Conservation (phyloP, 2,797 vertebrate species). For the Gephyroberyx darwinii region DNA sequence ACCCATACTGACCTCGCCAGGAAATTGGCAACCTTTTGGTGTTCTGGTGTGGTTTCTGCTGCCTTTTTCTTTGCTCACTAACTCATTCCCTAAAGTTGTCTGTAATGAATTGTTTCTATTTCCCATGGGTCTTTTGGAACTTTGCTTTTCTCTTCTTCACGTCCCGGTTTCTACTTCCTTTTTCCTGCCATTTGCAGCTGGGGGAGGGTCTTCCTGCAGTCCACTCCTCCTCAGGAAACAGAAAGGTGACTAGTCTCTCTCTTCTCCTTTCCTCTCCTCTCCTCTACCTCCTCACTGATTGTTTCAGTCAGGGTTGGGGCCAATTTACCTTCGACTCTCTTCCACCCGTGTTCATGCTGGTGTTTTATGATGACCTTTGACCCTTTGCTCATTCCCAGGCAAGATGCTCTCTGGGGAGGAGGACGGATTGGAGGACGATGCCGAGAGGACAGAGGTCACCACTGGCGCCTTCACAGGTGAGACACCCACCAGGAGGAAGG, state of each 20-base stretch:
- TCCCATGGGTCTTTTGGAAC: constrained; percentile 61
- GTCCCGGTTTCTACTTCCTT: constrained; percentile 81
- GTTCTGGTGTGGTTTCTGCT: constrained; percentile 35
- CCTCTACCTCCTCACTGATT: constrained; percentile 27
- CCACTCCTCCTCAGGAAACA: constrained; percentile 94
- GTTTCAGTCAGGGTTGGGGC: constrained; percentile 6
- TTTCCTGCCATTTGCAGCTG: constrained; percentile 90
- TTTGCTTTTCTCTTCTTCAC: constrained; percentile 75
- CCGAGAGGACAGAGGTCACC: constrained; percentile 89
- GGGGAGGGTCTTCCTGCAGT: constrained; percentile 96
- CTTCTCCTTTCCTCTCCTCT: constrained; percentile 8
- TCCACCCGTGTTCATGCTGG: not conserved
- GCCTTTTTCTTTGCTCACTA: constrained; percentile 59
- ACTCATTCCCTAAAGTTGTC: constrained; percentile 22
- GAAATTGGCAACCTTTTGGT: not conserved
- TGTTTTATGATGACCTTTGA: constrained; percentile 21
- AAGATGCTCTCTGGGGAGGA: constrained; percentile 93
- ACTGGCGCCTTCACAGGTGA: constrained; percentile 88
- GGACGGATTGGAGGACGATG: constrained; percentile 92
- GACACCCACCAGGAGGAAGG: not conserved
- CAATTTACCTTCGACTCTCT: not conserved
- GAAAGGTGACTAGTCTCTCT: constrained; percentile 92
- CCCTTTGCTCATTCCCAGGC: constrained; percentile 76
- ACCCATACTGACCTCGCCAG: constrained; percentile 22
- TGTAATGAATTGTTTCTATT: constrained; percentile 34